Base-by-base conservation (phyloP, 2,113 vertebrate species). In the Gasterosteus aculeatus region DNA sequence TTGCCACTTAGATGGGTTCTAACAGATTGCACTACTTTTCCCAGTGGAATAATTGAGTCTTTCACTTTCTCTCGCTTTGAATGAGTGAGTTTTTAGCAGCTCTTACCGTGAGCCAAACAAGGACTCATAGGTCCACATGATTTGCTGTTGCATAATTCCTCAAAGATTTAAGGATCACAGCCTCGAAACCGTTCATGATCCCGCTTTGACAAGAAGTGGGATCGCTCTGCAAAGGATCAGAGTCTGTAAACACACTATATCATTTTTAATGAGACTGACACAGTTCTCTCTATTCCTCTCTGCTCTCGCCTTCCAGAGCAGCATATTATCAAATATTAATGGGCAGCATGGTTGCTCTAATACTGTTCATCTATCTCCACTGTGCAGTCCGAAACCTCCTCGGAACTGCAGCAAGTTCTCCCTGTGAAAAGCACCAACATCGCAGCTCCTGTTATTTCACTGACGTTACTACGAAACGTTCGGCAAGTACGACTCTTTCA, bases 251-350 rank as follows among this genome's bases (percentile, higher is more conserved):
- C 68, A 84, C 8, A 73, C 69, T 53, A 77, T 78, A 75, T 81
- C 38, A 77, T 75, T 88, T 67, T 91, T 91, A 90, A 92, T 89
- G 82, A 89, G 87, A 85, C 76, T 85, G 86, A 87, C 89, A 88
- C 87, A 87, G 38, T 90, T 92, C 82, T 87, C 73, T 19, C 5
- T 81, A 66, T 74, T 84, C 63, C 72, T 76, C 81, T 85, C 66
- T 72, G 82, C 72, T 85, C 83, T 85, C 72, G 83, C 70, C 75
- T 82, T 80, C 79, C 68, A 84, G 84, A 78, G 88, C 85, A 85
- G 80, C 72, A 51, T 69, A 58, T 61, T 33, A 81, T 91, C 57
- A 90, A 93, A 92, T 88, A 92, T 91, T 89, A 72, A 93, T 89
- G 75, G 54, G 72, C 76, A 90, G 83, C 84, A 90, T 82, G 86